These are phyloP conservation scores for Andrena hattorfiana DNA, from an alignment of 2,888 invertebrate genomes.

Conservation along the genomic window DNA sequence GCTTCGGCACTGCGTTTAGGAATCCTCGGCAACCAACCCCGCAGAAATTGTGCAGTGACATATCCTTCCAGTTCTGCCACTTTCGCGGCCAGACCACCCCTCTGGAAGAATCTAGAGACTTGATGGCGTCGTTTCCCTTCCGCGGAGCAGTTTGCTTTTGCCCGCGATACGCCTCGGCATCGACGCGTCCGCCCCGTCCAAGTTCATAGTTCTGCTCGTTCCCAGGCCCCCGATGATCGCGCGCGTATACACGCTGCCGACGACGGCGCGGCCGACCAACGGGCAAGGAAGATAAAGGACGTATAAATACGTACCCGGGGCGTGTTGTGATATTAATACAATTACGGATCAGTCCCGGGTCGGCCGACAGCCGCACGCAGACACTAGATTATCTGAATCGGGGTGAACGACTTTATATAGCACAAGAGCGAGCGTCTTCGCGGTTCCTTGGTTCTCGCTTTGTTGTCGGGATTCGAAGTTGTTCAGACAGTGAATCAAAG, in stretches of 20 bases:
- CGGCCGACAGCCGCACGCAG: slow-evolving; percentile 83
- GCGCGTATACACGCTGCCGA: slow-evolving; percentile 76
- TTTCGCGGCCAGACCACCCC: too few relatives aligned
- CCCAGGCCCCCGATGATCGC: slow-evolving; percentile 76
- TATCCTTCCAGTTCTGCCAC: too few relatives aligned
- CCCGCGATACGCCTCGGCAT: not conserved
- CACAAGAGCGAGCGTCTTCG: slow-evolving; percentile 59
- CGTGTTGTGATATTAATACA: slow-evolving; percentile 85
- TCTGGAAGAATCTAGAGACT: too few relatives aligned
- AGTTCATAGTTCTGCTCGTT: slow-evolving; percentile 2
- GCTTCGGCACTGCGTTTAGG: too few relatives aligned
- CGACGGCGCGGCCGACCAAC: slow-evolving; percentile 49
- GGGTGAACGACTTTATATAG: slow-evolving; percentile 85
- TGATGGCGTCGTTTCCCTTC: too few relatives aligned
- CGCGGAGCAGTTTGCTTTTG: not conserved
- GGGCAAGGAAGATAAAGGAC: slow-evolving; percentile 67
- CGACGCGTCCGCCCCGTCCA: slow-evolving; percentile 12
- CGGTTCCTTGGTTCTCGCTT: slow-evolving; percentile 69
- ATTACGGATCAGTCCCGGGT: slow-evolving; percentile 85
- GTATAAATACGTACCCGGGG: slow-evolving; percentile 80
- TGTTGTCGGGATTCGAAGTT: slow-evolving; percentile 75
- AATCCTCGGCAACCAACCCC: too few relatives aligned
- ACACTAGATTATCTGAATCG: slow-evolving; percentile 85
- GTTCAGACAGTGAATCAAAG: slow-evolving; percentile 76
- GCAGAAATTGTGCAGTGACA: too few relatives aligned